These are phyloP conservation scores for Ophion slaviceki DNA, from an alignment of 2,888 invertebrate species.

Conservation along the genomic window DNA sequence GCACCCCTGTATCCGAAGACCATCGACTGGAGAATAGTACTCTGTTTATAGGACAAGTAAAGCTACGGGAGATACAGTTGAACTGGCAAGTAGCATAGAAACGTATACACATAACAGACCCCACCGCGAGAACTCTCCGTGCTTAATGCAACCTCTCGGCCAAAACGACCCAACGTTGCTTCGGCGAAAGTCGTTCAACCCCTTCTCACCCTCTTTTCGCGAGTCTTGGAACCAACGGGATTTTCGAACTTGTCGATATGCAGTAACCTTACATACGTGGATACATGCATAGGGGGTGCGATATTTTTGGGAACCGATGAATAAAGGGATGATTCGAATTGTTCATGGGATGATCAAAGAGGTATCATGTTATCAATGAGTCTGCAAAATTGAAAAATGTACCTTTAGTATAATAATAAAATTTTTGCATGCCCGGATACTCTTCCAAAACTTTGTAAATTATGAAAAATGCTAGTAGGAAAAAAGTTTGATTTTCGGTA, in stretches of 20 bases:
- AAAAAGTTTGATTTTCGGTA: no score
- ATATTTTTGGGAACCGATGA: no score
- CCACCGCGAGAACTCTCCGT: slow-evolving; percentile 20
- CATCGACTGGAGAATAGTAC: slow-evolving; percentile 81
- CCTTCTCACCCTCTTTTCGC: slow-evolving; percentile 58
- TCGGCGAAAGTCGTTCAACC: slow-evolving; percentile 42
- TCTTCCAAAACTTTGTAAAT: no score
- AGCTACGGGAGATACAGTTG: slow-evolving; percentile 80
- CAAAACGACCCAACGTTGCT: slow-evolving; percentile 30
- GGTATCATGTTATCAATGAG: no score
- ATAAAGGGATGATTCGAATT: no score
- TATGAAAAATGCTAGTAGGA: no score
- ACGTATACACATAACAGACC: slow-evolving; percentile 68
- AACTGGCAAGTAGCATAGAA: slow-evolving; percentile 77
- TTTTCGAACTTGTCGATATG: slow-evolving; percentile 32
- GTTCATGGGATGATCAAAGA: no score
- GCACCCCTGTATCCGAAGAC: slow-evolving; percentile 80
- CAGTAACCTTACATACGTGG: no score
- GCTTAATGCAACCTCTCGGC: slow-evolving; percentile 59
- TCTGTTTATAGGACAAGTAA: slow-evolving; percentile 81
- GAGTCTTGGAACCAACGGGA: neutral
- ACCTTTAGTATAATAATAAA: no score
- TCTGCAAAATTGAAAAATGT: no score
- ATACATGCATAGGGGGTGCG: no score
- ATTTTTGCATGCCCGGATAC: no score